These are phyloP conservation scores for Noctua fimbriata DNA, from an alignment of 2,888 invertebrate species.

Conservation along the genomic window DNA sequence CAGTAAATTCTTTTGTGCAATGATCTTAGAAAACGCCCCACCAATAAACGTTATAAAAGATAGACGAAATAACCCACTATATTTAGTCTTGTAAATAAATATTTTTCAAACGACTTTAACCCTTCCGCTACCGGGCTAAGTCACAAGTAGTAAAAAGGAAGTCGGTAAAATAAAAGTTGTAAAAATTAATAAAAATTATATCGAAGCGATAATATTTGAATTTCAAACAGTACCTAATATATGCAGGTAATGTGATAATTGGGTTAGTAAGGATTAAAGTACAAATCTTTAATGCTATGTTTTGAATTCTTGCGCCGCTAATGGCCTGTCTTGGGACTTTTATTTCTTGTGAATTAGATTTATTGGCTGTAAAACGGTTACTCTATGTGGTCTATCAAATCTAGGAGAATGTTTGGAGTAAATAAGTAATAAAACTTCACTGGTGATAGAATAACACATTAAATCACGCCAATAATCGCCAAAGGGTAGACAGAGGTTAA, in stretches of 20 bases:
- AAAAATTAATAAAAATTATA: conserved; percentile 45
- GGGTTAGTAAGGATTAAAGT: conserved; percentile 47
- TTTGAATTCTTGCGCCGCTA: conserved; percentile 61
- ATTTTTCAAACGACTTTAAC: conserved; percentile 52
- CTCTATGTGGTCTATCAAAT: not conserved
- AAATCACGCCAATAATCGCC: not conserved
- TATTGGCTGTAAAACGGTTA: conserved; percentile 36
- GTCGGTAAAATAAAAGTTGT: conserved; percentile 41
- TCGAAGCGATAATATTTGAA: conserved; percentile 59
- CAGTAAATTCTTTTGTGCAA: conserved; percentile 64
- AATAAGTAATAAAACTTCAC: conserved; percentile 4
- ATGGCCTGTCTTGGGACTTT: conserved; percentile 51
- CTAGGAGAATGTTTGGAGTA: not conserved
- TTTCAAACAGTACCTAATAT: conserved; percentile 42
- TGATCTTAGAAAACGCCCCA: conserved; percentile 66
- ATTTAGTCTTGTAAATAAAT: conserved; percentile 28
- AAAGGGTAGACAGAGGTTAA: not conserved
- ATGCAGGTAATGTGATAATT: conserved; percentile 66
- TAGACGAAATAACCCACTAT: conserved; percentile 40
- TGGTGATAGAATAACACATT: too few relatives aligned
- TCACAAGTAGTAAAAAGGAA: not conserved
- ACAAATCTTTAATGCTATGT: conserved; percentile 57
- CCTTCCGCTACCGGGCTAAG: conserved; percentile 49
- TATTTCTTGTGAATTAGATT: conserved; percentile 54
- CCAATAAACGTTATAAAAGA: conserved; percentile 64